Percentiles rank a stretch among this genome's conserved stretches.
These are phyloP conservation scores for Siniperca scherzeri DNA, from an alignment of 2,797 vertebrate species.

Conservation along the genomic window DNA sequence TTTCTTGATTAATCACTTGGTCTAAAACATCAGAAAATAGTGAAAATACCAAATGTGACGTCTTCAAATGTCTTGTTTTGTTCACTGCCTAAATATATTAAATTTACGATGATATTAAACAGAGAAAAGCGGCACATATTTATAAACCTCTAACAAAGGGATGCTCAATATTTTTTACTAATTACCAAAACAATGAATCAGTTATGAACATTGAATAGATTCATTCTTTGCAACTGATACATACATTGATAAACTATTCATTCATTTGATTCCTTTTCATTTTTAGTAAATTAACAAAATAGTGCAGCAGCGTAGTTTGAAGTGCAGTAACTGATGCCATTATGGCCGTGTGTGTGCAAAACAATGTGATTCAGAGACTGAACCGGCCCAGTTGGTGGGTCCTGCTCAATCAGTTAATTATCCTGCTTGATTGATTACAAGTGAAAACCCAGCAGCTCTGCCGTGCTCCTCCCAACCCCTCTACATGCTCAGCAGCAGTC, in stretches of 20 bases:
- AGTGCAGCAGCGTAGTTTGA: neutral
- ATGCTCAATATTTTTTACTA: neutral
- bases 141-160: neutral
- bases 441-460: constrained; percentile 43
- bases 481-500: constrained; percentile 13
- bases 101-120: neutral
- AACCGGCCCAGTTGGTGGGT: constrained; percentile 23
- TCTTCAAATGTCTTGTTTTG: neutral
- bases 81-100: neutral
- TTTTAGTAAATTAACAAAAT: neutral
- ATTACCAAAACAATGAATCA: neutral
- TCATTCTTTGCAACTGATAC: neutral
- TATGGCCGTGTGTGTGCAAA: constrained; percentile 18
- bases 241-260: neutral
- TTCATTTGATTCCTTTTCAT: neutral
- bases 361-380: constrained; percentile 12
- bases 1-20: neutral
- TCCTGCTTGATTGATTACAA: constrained; percentile 59
- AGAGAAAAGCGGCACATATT: neutral
- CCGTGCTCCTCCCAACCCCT: neutral
- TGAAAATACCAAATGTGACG: neutral
- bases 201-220: neutral
- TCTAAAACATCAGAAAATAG: constrained; percentile 2
- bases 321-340: neutral
- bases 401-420: constrained; percentile 55